These are phyloP conservation scores for Nymphicus hollandicus DNA, from an alignment of 2,113 vertebrate genomes.

Conservation along the genomic window DNA sequence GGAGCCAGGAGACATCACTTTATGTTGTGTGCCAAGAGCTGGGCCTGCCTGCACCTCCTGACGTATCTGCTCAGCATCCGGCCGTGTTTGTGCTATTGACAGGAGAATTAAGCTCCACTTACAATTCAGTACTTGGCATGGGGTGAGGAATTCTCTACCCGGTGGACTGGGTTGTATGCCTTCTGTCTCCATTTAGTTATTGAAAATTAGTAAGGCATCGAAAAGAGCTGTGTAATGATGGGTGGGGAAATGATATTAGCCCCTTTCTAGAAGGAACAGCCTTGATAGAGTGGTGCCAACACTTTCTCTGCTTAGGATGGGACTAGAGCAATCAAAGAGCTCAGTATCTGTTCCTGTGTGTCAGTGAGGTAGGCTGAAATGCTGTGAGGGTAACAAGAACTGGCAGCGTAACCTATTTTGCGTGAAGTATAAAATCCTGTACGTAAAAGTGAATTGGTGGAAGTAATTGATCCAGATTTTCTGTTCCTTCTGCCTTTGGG, in stretches of 20 bases:
- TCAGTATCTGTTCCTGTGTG: neutral
- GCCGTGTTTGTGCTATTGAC: neutral
- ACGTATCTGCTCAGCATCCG: neutral
- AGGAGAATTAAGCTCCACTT: neutral
- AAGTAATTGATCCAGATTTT: constrained; percentile 17
- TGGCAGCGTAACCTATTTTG: constrained; percentile 33
- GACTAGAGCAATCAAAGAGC: neutral
- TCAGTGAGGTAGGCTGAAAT: neutral
- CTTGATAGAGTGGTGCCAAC: neutral
- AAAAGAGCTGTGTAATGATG: constrained; percentile 44
- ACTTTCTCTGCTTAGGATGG: neutral
- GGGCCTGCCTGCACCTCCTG: neutral
- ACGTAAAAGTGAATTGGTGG: neutral
- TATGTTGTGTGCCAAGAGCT: neutral
- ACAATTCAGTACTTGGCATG: fast-evolving
- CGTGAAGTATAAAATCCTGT: neutral
- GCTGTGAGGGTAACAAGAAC: neutral
- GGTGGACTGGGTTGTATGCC: neutral
- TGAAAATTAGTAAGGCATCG: neutral
- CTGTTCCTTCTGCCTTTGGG: neutral
- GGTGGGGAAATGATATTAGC: constrained; percentile 26
- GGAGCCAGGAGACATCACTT: neutral
- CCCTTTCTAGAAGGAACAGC: neutral
- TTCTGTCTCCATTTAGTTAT: neutral
- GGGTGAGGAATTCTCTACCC: neutral